A percentile compares a stretch with the other conserved stretches of the same genome.
These are phyloP conservation scores for Drosophila pullipes DNA, from an alignment of 2,888 invertebrate genomes.

Conservation along the genomic window DNA sequence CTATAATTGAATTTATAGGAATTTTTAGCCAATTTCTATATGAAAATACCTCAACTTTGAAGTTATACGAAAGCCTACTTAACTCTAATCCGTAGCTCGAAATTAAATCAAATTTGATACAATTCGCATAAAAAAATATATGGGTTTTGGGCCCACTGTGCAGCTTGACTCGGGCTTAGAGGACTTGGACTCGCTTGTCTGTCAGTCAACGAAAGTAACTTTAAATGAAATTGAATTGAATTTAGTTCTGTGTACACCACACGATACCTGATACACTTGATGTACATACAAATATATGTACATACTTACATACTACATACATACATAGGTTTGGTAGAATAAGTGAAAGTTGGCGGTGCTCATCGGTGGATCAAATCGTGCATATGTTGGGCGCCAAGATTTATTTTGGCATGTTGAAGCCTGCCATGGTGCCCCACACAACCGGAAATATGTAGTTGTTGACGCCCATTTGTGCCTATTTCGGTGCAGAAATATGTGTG, in stretches of 20 bases:
- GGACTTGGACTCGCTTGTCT: conserved; percentile 71
- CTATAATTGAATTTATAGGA: background rate
- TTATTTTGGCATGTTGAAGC: conserved; percentile 66
- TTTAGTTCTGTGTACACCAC: conserved; percentile 79
- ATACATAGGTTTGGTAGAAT: conserved; percentile 13
- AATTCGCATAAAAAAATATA: background rate
- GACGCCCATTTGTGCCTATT: conserved; percentile 75
- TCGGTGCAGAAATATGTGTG: conserved; percentile 31
- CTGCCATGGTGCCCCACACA: conserved; percentile 70
- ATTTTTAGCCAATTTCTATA: background rate
- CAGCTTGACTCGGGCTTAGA: conserved; percentile 44
- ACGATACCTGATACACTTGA: conserved; percentile 62
- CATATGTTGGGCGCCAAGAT: conserved; percentile 32
- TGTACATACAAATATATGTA: background rate
- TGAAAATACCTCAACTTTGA: background rate
- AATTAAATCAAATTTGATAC: background rate
- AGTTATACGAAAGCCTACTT: background rate
- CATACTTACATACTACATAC: background rate
- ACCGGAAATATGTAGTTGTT: conserved; percentile 81
- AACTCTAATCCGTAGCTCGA: background rate
- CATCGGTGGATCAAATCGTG: conserved; percentile 41
- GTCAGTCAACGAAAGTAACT: conserved; percentile 79
- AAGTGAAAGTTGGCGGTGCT: conserved; percentile 64
- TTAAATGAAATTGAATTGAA: conserved; percentile 83
- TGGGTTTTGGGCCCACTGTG: conserved; percentile 40